A percentile compares a stretch with the other conserved stretches of the same genome.
Conservation (phyloP, 1,140 invertebrate genomes). For the Trigoniulus corallinus region DNA sequence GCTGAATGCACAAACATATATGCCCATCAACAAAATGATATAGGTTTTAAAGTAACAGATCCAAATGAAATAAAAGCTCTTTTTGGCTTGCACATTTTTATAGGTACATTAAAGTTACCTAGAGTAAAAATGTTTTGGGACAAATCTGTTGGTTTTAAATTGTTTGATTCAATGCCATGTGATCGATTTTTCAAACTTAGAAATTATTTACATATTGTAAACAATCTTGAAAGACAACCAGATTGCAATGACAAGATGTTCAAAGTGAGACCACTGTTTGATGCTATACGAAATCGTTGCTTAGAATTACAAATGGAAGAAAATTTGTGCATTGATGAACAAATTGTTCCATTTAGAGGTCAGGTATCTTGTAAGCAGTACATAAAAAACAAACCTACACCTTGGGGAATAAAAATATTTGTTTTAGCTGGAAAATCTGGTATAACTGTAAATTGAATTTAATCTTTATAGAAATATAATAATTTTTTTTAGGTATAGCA, state of each 20-base stretch:
- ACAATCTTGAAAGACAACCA: background rate
- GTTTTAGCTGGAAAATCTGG: background rate
- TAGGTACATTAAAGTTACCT: background rate
- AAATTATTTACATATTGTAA: background rate
- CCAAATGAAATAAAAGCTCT: background rate
- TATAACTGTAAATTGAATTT: background rate
- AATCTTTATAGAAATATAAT: background rate
- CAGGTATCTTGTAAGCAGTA: background rate
- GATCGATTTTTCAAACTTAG: background rate
- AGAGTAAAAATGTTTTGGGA: background rate
- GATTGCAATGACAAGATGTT: background rate
- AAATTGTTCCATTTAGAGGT: background rate
- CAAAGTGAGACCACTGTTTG: background rate
- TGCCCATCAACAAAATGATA: background rate
- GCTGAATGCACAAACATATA: background rate
- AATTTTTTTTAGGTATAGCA: background rate
- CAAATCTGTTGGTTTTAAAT: background rate
- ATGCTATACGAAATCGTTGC: background rate
- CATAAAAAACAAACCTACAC: background rate
- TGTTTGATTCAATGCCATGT: background rate
- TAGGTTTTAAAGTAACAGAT: background rate
- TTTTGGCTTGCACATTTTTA: background rate
- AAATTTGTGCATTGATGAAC: too few species aligned
- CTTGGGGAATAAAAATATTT: background rate
- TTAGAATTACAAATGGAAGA: background rate